A percentile compares a stretch with the other conserved stretches of the same genome.
These are phyloP conservation scores for Saccostrea cuccullata DNA, from an alignment of 1,140 invertebrate species.

Conservation along the genomic window DNA sequence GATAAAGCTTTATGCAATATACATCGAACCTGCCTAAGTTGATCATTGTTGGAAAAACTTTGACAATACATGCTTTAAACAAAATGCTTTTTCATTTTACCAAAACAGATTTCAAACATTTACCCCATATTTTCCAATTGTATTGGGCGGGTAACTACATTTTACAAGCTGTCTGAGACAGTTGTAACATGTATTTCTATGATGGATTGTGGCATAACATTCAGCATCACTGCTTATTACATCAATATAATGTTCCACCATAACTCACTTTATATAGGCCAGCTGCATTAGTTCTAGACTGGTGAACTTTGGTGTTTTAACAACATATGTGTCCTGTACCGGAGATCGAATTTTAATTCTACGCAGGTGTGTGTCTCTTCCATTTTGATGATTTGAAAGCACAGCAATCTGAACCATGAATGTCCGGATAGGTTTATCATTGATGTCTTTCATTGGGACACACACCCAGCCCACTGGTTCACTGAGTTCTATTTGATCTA, in stretches of 20 bases:
- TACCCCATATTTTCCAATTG: background rate
- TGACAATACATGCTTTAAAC: too few species aligned
- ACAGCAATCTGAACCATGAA: slow-evolving; percentile 92
- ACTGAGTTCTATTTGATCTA: slow-evolving; percentile 95
- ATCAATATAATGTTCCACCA: background rate
- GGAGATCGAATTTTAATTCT: slow-evolving; percentile 98
- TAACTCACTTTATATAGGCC: slow-evolving; percentile 84
- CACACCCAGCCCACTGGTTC: slow-evolving; percentile 98
- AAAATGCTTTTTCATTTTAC: too few species aligned
- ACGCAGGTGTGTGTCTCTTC: slow-evolving; percentile 97
- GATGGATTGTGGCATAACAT: background rate
- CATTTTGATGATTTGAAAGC: slow-evolving; percentile 98
- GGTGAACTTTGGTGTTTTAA: slow-evolving; percentile 87
- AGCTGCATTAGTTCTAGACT: slow-evolving; percentile 90
- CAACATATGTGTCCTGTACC: slow-evolving; percentile 86
- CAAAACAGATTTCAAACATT: background rate
- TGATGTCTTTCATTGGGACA: slow-evolving; percentile 90
- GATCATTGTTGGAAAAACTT: too few species aligned
- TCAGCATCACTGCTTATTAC: background rate
- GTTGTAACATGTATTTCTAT: background rate
- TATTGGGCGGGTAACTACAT: background rate
- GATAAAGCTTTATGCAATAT: too few species aligned
- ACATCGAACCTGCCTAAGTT: too few species aligned
- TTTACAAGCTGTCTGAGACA: background rate
- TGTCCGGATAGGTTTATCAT: slow-evolving; percentile 92